Evolutionary conservation across 2,113 vertebrate genomes (phyloP), one percentile per base, ranked within the genome.

Genomic region (Morone chrysops): DNA sequence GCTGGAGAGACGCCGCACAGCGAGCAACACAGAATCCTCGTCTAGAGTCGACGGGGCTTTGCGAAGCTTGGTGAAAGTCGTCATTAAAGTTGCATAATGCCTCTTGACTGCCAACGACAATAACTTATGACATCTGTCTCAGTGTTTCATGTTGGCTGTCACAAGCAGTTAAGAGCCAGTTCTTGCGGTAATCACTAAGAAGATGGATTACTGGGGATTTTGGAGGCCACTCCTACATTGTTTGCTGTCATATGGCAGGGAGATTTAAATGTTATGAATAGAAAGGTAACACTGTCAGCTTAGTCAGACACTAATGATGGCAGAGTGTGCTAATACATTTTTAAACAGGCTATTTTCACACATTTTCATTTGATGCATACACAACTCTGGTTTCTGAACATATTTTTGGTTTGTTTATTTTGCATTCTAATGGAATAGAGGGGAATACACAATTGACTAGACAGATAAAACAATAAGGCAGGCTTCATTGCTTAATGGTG

Each of bases 81-180:
- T 92, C 88, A 91, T 94, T 91, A 94, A 95, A 94, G 87, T 91
- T 94, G 90, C 80, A 94, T 92, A 89, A 89, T 85, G 66, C 86
- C 75, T 92, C 89, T 77, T 62, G 87, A 88, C 88, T 87, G 91
- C 84, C 80, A 87, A 81, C 47, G 63, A 87, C 87, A 91, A 92
- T 93, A 91, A 89, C 86, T 93, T 87, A 86, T 81, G 85, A 93
- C 93, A 93, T 94, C 88, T 91, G 92, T 93, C 86, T 89, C 80
- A 54, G 70, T 57, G 61, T 84, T 82, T 87, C 87, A 83, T 87
- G 91, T 91, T 86, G 83, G 78, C 90, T 92, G 91, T 93, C 92
- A 91, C 76, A 80, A 83, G 88, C 83, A 82, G 86, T 92, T 89
- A 82, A 59, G 79, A 76, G 84, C 86, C 81, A 70, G 70, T 81